Percentiles rank a stretch among this genome's conserved stretches.
Evolutionary conservation across 2,888 invertebrate species (phyloP).

Genomic region (Heliconius ethilla): DNA sequence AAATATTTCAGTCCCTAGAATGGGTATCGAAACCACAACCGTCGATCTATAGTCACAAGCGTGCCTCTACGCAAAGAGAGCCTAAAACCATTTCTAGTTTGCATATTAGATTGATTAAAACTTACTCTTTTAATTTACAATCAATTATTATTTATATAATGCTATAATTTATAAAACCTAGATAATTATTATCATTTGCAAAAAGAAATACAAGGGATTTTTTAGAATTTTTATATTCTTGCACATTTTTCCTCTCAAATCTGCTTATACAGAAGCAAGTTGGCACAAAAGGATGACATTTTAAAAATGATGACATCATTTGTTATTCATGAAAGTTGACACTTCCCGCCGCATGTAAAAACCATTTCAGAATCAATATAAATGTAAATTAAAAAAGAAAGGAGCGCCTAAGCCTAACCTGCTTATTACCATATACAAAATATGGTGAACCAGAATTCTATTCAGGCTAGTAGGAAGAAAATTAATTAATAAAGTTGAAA

Average conservation of each 20-base stretch:
- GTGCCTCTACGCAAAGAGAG: too few species aligned
- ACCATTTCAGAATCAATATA: constrained; percentile 12
- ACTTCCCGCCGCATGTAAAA: constrained; percentile 15
- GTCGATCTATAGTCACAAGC: too few species aligned
- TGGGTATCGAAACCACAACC: background rate
- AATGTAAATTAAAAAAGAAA: constrained; percentile 20
- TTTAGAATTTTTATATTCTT: too few species aligned
- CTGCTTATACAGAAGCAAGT: background rate
- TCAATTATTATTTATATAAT: too few species aligned
- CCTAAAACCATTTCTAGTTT: too few species aligned
- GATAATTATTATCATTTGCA: too few species aligned
- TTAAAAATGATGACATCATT: constrained; percentile 17
- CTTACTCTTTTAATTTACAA: too few species aligned
- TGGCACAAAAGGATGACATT: background rate
- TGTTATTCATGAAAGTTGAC: constrained; percentile 23
- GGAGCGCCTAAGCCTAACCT: background rate
- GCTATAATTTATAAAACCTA: too few species aligned
- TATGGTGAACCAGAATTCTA: background rate
- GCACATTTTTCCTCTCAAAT: too few species aligned
- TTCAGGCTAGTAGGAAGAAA: background rate
- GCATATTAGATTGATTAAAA: too few species aligned
- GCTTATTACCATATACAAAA: background rate
- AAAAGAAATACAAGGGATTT: too few species aligned
- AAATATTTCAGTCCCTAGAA: background rate
- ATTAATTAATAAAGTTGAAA: background rate